These are phyloP conservation scores for Mamestra brassicae DNA, from an alignment of 2,888 invertebrate species.

Conservation along the genomic window DNA sequence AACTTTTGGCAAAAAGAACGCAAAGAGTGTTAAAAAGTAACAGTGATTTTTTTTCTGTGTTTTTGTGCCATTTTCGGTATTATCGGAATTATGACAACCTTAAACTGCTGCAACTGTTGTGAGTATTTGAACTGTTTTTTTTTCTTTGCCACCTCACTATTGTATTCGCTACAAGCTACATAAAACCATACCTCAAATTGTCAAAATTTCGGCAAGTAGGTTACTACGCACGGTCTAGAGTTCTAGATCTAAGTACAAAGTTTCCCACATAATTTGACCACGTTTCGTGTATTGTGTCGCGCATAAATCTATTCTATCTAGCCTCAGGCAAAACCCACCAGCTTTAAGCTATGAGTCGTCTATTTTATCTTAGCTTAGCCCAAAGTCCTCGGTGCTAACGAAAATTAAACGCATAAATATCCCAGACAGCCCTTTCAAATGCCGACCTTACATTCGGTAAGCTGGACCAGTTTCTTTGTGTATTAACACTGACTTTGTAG, in stretches of 20 bases:
- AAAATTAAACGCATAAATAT: conserved; percentile 78
- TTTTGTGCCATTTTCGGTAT: not conserved
- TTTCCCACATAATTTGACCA: conserved; percentile 36
- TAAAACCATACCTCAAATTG: not conserved
- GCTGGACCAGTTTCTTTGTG: conserved; percentile 80
- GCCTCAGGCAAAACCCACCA: conserved; percentile 30
- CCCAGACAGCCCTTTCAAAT: conserved; percentile 86
- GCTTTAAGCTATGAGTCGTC: conserved; percentile 52
- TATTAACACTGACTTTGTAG: conserved; percentile 64
- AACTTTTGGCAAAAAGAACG: not conserved
- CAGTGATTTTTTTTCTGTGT: conserved; percentile 36
- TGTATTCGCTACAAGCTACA: not conserved
- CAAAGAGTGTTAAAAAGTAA: conserved; percentile 10
- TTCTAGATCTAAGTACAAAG: not conserved
- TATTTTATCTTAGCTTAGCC: conserved; percentile 53
- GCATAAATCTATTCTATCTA: conserved; percentile 40
- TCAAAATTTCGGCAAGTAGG: not conserved
- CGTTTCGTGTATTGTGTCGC: not conserved
- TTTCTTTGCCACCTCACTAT: not conserved
- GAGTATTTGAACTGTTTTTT: conserved; percentile 21
- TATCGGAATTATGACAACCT: conserved; percentile 32
- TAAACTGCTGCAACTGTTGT: conserved; percentile 44
- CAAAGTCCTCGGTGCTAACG: conserved; percentile 62
- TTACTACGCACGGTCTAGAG: no score
- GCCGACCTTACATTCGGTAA: conserved; percentile 81